Base-by-base conservation (phyloP, 2,113 vertebrate species). In the Capra hircus region DNA sequence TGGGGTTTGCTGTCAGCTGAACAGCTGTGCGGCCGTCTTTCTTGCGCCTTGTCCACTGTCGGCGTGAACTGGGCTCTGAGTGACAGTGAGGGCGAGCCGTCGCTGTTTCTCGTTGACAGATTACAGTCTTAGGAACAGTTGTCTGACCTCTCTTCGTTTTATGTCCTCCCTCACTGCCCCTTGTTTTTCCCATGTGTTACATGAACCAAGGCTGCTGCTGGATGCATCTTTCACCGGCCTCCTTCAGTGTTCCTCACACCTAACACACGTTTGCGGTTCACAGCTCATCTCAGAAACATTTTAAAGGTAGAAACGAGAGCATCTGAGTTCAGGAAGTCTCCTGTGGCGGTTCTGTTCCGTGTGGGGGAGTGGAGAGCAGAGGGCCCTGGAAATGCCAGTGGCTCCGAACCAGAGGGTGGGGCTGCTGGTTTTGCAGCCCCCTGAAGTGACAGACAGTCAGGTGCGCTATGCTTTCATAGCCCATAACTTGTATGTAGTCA, bases 1-100 rank as follows among this genome's bases (percentile, higher is more conserved):
- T 6, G 71, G 71, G n/a, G 57, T 71, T 17, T 94, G 82, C 15
- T 52, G 1, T 53, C 96, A 62, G 9, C 93, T 12, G 4, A 67
- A 28, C 48, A 90, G 50, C 3, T 80, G 60, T 28, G 3, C 57
- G 78, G 25, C 53, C 25, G 28, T 33, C 45, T 10, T 71, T 93
- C 60, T 86, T 84, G 88, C 21, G 64, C 94, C 92, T 53, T 7
- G 96, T 48, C 77, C 86, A 23, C 94, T 83, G 81, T 52, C 15
- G n/a, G 81, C 43, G 15, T 80, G 77, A 93, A 83, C 78, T 52
- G 89, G 95, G 86, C 57, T 97, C 95, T 60, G 77, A 71, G 91
- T 95, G 95, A 78, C n/a, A 88, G 86, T 3, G 40, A 78, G 82
- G 60, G 94, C 17, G 85, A 71, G 43, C 45, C 62, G 27, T 59